Evolutionary conservation across 2,797 vertebrate genomes (phyloP).

Genomic region (Sebastes paucispinis): DNA sequence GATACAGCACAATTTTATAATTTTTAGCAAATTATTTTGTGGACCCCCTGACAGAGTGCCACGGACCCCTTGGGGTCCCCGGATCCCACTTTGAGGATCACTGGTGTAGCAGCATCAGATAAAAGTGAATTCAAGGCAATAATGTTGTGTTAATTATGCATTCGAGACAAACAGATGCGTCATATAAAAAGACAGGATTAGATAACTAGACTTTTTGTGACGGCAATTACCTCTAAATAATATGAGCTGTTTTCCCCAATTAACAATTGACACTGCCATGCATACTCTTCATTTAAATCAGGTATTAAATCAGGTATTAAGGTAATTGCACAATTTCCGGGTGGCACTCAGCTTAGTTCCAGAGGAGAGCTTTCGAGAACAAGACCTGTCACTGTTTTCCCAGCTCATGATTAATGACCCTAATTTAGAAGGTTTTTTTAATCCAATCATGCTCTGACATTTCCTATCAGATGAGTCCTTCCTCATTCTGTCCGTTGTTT

Average conservation of each 20-base stretch:
- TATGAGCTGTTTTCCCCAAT: slow-evolving; percentile 62
- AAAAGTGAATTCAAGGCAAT: not conserved
- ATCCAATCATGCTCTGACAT: slow-evolving; percentile 81
- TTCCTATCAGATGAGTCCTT: slow-evolving; percentile 75
- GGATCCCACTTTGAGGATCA: no score
- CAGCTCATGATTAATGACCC: slow-evolving; percentile 81
- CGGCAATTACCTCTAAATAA: slow-evolving; percentile 56
- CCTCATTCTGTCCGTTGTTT: slow-evolving; percentile 72
- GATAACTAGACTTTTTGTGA: slow-evolving; percentile 44
- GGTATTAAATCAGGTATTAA: slow-evolving; percentile 72
- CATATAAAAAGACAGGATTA: slow-evolving; percentile 29
- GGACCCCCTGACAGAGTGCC: no score
- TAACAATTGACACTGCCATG: slow-evolving; percentile 63
- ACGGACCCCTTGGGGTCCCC: no score
- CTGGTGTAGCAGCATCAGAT: not conserved
- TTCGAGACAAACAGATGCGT: slow-evolving; percentile 18
- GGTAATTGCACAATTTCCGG: slow-evolving; percentile 79
- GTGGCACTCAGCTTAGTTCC: slow-evolving; percentile 67
- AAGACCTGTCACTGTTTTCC: slow-evolving; percentile 68
- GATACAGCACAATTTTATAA: no score
- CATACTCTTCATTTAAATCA: slow-evolving; percentile 68
- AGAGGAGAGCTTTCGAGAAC: slow-evolving; percentile 69
- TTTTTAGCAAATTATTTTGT: no score
- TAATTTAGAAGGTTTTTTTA: slow-evolving; percentile 76
- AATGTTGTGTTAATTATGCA: slow-evolving; percentile 11